Evolutionary conservation across 2,888 invertebrate genomes (phyloP), one percentile per base, ranked within the genome.

Genomic region (Pandemis cinnamomeana): DNA sequence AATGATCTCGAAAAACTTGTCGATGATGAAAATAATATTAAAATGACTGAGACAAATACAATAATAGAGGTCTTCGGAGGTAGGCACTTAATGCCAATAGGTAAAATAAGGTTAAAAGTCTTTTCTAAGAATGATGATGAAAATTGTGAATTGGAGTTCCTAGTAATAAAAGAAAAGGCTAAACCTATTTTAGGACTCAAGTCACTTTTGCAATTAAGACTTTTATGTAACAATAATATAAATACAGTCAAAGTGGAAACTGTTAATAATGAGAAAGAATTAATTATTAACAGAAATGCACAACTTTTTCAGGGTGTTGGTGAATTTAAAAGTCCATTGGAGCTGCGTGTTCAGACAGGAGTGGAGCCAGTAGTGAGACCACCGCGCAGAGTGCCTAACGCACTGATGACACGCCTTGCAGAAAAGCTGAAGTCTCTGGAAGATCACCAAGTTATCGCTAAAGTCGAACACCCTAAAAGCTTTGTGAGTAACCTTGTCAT

Each of bases 121-220:
- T 67, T 10, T 42, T 10, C n/a, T 55, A 67, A 42, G 8, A 41
- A 67, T 55, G 42, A 67, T n/a, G 42, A 55, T 15, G 20, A 15
- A 1, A 46, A 3, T n/a, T 3, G n/a, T 67, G 53, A 71, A 5
- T 69, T 63, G 13, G 75, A 77, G 6, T 77, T 75, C 55, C 15
- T 77, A 70, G 71, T 77, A 11, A 58, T 76, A 10, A 77, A 72
- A 48, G 64, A 69, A 68, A 64, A 55, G n/a, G 72, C 48, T 61
- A 51, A 51, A 71, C 77, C 75, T 11, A 77, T 77, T 41, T 27
- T 76, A 7, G 76, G 77, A 5, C 46, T 72, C 15, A 7, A 11
- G 2, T 71, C 53, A 7, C 6, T 55, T 5, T 6, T 55, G 5
- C 4, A 20, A 20, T 15, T 55, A 6, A 55, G 15, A 0, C n/a